phyloP scores from a whole-genome alignment of 2,797 vertebrate genomes.

The Cuculus canorus region DNA sequence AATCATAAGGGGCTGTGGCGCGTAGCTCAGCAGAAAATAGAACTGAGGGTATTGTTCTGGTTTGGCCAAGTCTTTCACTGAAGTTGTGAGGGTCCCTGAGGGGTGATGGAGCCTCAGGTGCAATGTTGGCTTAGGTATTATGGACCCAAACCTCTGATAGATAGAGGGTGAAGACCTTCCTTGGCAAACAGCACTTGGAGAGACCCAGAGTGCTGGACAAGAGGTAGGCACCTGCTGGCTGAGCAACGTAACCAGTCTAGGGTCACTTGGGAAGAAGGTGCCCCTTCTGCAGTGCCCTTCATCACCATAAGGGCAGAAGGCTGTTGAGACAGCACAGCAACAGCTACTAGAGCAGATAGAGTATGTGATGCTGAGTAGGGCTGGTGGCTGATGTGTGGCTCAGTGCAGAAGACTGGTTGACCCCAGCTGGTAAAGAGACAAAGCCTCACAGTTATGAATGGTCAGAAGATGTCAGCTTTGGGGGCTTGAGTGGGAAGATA shows the following conservation, averaged over 20 bases:
- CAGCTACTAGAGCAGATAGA: background rate
- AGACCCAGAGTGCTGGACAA: background rate
- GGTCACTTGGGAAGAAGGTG: background rate
- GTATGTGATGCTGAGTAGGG: background rate
- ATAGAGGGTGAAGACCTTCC: background rate
- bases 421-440: background rate
- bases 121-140: rapidly evolving
- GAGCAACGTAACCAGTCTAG: background rate
- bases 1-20: background rate
- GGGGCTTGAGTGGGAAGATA: background rate
- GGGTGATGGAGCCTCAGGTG: background rate
- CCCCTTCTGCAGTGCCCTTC: background rate
- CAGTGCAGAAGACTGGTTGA: background rate
- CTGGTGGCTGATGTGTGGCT: background rate
- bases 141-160: background rate
- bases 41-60: background rate
- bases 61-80: background rate
- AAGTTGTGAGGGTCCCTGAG: background rate
- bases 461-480: background rate
- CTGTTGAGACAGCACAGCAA: background rate
- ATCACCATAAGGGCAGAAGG: rapidly evolving
- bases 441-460: background rate
- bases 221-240: background rate
- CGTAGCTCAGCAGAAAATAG: constrained; percentile 16
- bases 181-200: background rate